Evolutionary conservation across 2,797 vertebrate species (phyloP), one percentile per base, ranked within the genome.

Genomic region (Liasis olivaceus): DNA sequence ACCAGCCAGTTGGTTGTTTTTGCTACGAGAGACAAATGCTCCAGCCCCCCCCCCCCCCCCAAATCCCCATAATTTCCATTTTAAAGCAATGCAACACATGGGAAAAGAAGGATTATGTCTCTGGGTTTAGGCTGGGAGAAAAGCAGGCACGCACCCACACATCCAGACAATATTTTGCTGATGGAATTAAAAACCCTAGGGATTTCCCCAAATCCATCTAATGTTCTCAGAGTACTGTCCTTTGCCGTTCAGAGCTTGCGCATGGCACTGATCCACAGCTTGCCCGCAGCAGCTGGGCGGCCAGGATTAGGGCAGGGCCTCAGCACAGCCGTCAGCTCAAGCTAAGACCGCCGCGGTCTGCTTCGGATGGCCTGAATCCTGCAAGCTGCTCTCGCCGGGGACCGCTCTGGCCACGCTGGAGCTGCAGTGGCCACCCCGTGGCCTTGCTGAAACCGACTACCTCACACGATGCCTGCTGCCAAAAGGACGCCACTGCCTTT

Each of bases 171-270:
- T 96, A 96, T 97, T 96, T 97, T 97, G 95, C 97, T 96, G 95
- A 97, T 95, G 95, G 96, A 97, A 97, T 97, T 96, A 97, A 97
- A 97, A 95, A 96, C 97, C 94, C 86, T 95, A 95, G 95, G 97
- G 97, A 95, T 97, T 96, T 97, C 28, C 92, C 95, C 96, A 96
- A 97, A 97, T 97, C 96, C 96, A 96, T 93, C 92, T 96, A 93
- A 95, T 94, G 96, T 97, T 96, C 95, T 95, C 92, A 93, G 95
- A 94, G 12, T 91, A 94, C 93, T 97, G 95, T 93, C 93, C 93
- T 94, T 95, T 96, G 93, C 96, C 96, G 36, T 93, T 90, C 12
- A 89, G 87, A 47, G 95, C 96, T 96, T 95, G 97, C 96, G 96
- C 91, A 91, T 81, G 96, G 95, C 93, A 94, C 95, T 93, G 94